Percentiles rank a stretch among this genome's conserved stretches.
Conservation (phyloP, 2,113 vertebrate genomes). For the Menidia beryllina region DNA sequence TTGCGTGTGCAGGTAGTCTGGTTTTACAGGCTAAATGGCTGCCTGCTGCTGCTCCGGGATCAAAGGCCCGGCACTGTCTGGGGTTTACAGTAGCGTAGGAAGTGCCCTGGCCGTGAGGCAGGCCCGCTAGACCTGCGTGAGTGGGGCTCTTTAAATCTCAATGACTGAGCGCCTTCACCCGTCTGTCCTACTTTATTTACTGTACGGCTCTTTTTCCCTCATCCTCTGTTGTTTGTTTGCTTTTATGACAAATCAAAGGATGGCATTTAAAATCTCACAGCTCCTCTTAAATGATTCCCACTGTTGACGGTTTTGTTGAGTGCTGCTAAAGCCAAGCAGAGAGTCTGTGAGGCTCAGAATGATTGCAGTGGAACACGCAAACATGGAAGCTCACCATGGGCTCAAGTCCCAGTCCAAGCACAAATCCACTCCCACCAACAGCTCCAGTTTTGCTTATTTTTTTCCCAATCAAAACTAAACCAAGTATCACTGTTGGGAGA, state of each 20-base stretch:
- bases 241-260: slow-evolving; percentile 52
- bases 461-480: no score
- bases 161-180: slow-evolving; percentile 22
- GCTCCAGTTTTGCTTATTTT: slow-evolving; percentile 32
- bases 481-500: not conserved
- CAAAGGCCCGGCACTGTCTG: slow-evolving; percentile 55
- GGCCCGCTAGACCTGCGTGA: slow-evolving; percentile 57
- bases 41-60: slow-evolving; percentile 54
- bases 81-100: slow-evolving; percentile 71
- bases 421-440: slow-evolving; percentile 27
- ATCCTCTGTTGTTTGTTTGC: slow-evolving; percentile 35
- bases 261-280: slow-evolving; percentile 40
- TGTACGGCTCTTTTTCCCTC: slow-evolving; percentile 3
- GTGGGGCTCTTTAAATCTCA: slow-evolving; percentile 63
- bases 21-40: slow-evolving; percentile 57
- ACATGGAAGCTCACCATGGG: slow-evolving; percentile 42
- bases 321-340: slow-evolving; percentile 41
- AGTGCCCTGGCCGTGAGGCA: slow-evolving; percentile 68
- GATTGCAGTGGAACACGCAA: slow-evolving; percentile 69
- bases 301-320: slow-evolving; percentile 45
- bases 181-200: slow-evolving; percentile 25
- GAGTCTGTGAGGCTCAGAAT: slow-evolving; percentile 52
- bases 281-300: slow-evolving; percentile 60
- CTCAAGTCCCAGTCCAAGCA: slow-evolving; percentile 42
- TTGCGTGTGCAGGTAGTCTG: slow-evolving; percentile 53